A percentile compares a stretch with the other conserved stretches of the same genome.
Evolutionary conservation across 2,797 vertebrate genomes (phyloP).

Genomic region (Poeciliopsis presidionis): DNA sequence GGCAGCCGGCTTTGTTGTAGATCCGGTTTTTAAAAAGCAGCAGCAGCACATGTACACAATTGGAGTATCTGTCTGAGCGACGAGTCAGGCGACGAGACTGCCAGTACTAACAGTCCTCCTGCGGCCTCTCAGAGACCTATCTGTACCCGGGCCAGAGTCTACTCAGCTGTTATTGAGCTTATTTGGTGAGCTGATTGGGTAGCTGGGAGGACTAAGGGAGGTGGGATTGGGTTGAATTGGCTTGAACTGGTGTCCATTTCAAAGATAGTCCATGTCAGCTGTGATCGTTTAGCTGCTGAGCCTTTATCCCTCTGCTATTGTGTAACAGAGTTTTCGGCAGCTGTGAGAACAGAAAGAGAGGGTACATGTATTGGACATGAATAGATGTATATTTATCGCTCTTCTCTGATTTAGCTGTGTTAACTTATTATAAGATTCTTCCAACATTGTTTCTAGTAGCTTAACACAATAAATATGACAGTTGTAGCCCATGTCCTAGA

Average conservation of each 20-base stretch:
- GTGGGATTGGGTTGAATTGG: slow-evolving; percentile 26
- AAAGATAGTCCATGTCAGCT: slow-evolving; percentile 53
- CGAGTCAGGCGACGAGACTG: slow-evolving; percentile 15
- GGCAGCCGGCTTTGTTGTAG: neutral
- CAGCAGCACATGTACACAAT: slow-evolving; percentile 41
- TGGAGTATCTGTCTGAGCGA: slow-evolving; percentile 37
- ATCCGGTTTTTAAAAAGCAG: slow-evolving; percentile 26
- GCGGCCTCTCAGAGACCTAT: slow-evolving; percentile 32
- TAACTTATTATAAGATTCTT: neutral
- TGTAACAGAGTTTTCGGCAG: slow-evolving; percentile 13
- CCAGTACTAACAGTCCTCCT: slow-evolving; percentile 39
- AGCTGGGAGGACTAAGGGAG: slow-evolving; percentile 4
- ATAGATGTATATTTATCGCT: neutral
- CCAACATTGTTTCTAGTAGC: neutral
- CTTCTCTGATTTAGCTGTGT: neutral
- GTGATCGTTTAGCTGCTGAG: slow-evolving; percentile 40
- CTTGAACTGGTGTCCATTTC: slow-evolving; percentile 45
- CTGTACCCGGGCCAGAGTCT: slow-evolving; percentile 46
- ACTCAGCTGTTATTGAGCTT: slow-evolving; percentile 42
- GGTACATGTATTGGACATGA: slow-evolving; percentile 12
- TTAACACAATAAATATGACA: neutral
- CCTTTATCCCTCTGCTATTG: slow-evolving; percentile 7
- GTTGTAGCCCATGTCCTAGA: neutral
- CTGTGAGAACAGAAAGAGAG: slow-evolving; percentile 17
- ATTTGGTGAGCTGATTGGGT: slow-evolving; percentile 30